Conservation (phyloP, 2,888 invertebrate genomes). For the Latheticus oryzae region DNA sequence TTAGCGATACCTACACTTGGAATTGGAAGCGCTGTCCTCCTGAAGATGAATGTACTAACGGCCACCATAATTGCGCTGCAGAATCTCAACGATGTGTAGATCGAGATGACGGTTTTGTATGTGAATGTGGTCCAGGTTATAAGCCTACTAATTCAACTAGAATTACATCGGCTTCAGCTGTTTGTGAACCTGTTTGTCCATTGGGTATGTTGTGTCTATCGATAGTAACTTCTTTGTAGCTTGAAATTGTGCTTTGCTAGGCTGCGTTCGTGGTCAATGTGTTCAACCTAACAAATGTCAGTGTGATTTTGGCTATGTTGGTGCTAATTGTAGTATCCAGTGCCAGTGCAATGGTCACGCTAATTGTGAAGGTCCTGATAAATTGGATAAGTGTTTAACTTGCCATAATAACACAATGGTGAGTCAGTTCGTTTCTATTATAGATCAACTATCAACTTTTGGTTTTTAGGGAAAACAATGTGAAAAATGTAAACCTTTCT, state of each 20-base stretch:
- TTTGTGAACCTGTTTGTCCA: conserved; percentile 83
- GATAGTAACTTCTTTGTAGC: conserved; percentile 23
- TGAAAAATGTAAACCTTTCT: conserved; percentile 89
- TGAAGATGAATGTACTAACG: conserved; percentile 93
- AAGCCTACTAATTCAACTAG: conserved; percentile 65
- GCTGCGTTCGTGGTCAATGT: conserved; percentile 88
- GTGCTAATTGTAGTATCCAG: conserved; percentile 92
- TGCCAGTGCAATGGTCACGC: conserved; percentile 96
- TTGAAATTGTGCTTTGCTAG: conserved; percentile 50
- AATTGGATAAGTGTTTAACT: conserved; percentile 81
- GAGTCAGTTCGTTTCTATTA: conserved; percentile 47
- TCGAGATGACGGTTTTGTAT: conserved; percentile 82
- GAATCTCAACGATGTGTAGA: conserved; percentile 91
- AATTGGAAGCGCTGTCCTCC: conserved; percentile 90
- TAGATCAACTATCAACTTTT: neutral
- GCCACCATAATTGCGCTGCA: conserved; percentile 89
- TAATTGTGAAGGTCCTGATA: conserved; percentile 88
- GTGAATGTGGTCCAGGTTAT: conserved; percentile 84
- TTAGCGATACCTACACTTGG: conserved; percentile 79
- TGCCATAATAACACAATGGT: conserved; percentile 94
- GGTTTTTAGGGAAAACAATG: conserved; percentile 82
- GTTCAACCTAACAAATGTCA: conserved; percentile 85
- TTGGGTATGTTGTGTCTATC: conserved; percentile 67
- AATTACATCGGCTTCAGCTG: conserved; percentile 49
- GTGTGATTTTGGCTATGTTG: conserved; percentile 95